Evolutionary conservation across 2,888 invertebrate species (phyloP).

Genomic region (Orchesellides sinensis): DNA sequence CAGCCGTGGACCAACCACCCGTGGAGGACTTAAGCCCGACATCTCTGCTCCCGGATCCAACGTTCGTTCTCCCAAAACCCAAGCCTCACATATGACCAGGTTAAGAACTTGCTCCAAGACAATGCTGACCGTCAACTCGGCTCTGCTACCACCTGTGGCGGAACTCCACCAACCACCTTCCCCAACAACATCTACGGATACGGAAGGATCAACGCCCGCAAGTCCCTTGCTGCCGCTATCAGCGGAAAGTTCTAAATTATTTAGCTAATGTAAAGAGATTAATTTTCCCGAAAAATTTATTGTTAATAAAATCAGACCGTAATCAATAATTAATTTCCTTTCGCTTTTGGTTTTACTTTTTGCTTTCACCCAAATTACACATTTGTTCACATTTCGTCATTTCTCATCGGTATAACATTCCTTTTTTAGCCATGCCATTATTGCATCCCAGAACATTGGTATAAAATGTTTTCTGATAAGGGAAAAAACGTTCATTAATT

Average conservation of each 20-base stretch:
- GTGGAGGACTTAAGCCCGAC: slow-evolving; percentile 7
- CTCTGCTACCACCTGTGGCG: slow-evolving; percentile 45
- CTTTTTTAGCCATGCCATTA: too few relatives aligned
- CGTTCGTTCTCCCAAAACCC: slow-evolving; percentile 6
- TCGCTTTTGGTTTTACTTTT: too few relatives aligned
- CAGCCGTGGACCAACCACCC: slow-evolving; percentile 17
- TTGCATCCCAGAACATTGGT: too few relatives aligned
- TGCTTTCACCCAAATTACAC: too few relatives aligned
- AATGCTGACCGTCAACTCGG: neutral
- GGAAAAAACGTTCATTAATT: too few relatives aligned
- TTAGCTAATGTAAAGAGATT: too few relatives aligned
- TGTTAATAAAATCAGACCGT: too few relatives aligned
- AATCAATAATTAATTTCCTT: too few relatives aligned
- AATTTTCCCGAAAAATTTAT: too few relatives aligned
- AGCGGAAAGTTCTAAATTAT: neutral
- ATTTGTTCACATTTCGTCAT: too few relatives aligned
- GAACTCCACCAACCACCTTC: slow-evolving; percentile 13
- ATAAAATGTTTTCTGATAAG: too few relatives aligned
- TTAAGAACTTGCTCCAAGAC: slow-evolving; percentile 14
- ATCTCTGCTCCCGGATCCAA: slow-evolving; percentile 1
- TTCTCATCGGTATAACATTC: too few relatives aligned
- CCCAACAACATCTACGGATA: slow-evolving; percentile 63
- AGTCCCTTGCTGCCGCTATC: slow-evolving; percentile 38
- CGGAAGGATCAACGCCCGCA: slow-evolving; percentile 61
- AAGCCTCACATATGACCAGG: slow-evolving; percentile 26